phyloP scores from a whole-genome alignment of 2,113 vertebrate genomes.

The Strigops habroptila region DNA sequence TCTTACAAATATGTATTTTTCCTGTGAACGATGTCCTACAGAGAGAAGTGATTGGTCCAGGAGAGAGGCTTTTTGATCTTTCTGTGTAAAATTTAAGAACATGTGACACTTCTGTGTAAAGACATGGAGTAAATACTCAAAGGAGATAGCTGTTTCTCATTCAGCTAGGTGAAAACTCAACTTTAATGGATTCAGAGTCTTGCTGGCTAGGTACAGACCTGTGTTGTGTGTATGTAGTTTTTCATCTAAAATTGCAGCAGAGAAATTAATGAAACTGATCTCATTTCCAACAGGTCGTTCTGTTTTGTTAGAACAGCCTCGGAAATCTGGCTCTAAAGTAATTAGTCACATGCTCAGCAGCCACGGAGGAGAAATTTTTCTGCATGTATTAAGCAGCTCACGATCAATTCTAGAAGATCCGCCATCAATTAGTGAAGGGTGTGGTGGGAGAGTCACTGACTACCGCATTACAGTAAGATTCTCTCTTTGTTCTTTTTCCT shows the following conservation, averaged over 20 bases:
- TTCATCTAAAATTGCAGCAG: not conserved
- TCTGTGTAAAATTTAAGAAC: not conserved
- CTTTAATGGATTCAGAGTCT: not conserved
- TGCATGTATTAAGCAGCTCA: constrained; percentile 94
- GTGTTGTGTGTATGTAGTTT: not conserved
- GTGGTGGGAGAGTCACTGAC: constrained; percentile 95
- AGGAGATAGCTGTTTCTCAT: not conserved
- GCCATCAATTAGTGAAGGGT: constrained; percentile 97
- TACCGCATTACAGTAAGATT: constrained; percentile 93
- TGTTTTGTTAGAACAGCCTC: constrained; percentile 92
- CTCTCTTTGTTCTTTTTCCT: not conserved
- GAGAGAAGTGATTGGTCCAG: not conserved
- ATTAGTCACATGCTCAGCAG: constrained; percentile 99
- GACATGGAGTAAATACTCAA: not conserved
- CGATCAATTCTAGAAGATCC: constrained; percentile 96
- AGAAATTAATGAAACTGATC: not conserved
- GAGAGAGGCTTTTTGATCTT: not conserved
- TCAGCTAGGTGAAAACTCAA: not conserved
- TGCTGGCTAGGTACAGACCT: not conserved
- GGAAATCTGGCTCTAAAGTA: constrained; percentile 98
- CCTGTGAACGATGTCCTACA: not conserved
- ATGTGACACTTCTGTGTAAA: not conserved
- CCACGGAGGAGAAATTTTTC: constrained; percentile 96
- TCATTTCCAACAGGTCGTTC: constrained; percentile 85
- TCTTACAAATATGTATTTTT: not conserved